Evolutionary conservation across 2,888 invertebrate species (phyloP).

Genomic region (Hypolimnas misippus): DNA sequence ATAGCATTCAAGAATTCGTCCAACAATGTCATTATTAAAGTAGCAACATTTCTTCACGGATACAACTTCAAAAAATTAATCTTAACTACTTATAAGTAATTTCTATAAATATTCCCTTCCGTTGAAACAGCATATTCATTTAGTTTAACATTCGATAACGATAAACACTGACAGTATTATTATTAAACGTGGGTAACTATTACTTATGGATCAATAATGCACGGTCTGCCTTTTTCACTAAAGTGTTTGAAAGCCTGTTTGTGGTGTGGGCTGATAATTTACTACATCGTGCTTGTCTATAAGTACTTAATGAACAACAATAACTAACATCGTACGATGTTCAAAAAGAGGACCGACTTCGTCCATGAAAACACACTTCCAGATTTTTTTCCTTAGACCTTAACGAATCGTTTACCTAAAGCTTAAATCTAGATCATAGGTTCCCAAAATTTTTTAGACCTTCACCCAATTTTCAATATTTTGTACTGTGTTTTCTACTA

Average conservation of each 20-base stretch:
- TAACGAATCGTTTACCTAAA: no score
- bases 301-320: constrained; percentile 22
- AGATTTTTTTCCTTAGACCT: no score
- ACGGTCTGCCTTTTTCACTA: not conserved
- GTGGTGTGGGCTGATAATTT: not conserved
- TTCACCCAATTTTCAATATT: no score
- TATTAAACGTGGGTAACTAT: constrained; percentile 10
- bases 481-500: no score
- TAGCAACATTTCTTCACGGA: constrained; percentile 25
- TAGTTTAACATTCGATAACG: constrained; percentile 18
- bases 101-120: constrained; percentile 26
- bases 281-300: not conserved
- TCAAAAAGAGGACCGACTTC: no score
- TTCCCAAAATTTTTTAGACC: no score
- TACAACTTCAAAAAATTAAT: constrained; percentile 19
- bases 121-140: constrained; percentile 27
- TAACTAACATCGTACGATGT: not conserved
- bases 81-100: constrained; percentile 28
- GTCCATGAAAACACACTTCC: no score
- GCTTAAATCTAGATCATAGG: no score
- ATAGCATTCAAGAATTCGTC: no score
- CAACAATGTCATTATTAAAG: no score
- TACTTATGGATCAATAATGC: not conserved
- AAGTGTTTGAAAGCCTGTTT: not conserved
- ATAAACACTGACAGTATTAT: constrained; percentile 16